Evolutionary conservation across 2,888 invertebrate species (phyloP), one percentile per base, ranked within the genome.

Genomic region (Eugnorisma glareosa): DNA sequence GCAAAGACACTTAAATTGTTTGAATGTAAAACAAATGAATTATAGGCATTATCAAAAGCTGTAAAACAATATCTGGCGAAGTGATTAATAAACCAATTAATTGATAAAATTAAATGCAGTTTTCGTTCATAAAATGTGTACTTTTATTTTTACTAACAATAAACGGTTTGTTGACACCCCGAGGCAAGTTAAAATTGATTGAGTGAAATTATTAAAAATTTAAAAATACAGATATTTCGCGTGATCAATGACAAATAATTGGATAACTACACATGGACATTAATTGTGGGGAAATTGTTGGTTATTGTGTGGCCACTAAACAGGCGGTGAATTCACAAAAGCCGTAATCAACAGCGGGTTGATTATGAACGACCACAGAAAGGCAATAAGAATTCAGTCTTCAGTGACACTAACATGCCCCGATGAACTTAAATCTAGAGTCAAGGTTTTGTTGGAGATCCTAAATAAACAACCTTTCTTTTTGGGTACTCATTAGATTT

Each of bases 171-270:
- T 73, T 79, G 13, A 74, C 73, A 74, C 73, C 75, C 68, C 37
- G 43, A 67, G 73, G 73, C 73, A 63, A 73, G 66, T 69, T 74
- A 13, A 75, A 87, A 86, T 87, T 81, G 69, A 75, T 77, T 77
- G 75, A 54, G 28, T 43, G 6, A 74, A 84, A 73, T 75, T 28
- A 71, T 71, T 77, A 66, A 78, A 69, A 79, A 76, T 10, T 0
- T 28, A 76, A 67, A 73, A 79, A 84, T 78, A 79, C 77, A 63
- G 73, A 81, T 79, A 77, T 82, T 85, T 79, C 70, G 57, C 67
- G 45, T 78, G 83, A 82, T 79, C 80, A 85, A 87, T 87, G 83
- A 82, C 81, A 81, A 79, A 85, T 89, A 88, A 87, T 89, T 87
- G 87, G 89, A 78, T 82, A 82, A 87, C 37, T 72, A 77, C 78